A percentile compares a stretch with the other conserved stretches of the same genome.
These are phyloP conservation scores for Nephila pilipes DNA, from an alignment of 1,140 invertebrate genomes.

Conservation along the genomic window DNA sequence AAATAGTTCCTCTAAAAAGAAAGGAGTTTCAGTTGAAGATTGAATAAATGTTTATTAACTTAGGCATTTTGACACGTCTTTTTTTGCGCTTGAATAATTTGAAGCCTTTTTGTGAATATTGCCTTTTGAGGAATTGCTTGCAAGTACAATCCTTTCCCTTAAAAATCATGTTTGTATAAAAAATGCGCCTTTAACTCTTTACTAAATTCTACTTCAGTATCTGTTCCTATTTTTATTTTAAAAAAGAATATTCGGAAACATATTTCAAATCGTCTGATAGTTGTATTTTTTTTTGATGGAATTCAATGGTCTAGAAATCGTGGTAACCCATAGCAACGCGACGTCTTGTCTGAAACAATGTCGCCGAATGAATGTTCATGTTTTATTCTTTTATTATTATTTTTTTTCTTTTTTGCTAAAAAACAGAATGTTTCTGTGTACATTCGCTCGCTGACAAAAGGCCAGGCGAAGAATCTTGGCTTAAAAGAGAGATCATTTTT, in stretches of 20 bases:
- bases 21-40: not conserved
- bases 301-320: conserved; percentile 64
- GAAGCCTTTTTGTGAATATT: conserved; percentile 8
- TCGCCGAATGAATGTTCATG: conserved; percentile 43
- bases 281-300: conserved; percentile 44
- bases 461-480: not conserved
- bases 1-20: not conserved
- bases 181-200: not conserved
- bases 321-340: conserved; percentile 57
- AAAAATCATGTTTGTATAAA: not conserved
- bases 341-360: conserved; percentile 70
- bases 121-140: not conserved
- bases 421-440: conserved; percentile 32
- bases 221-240: conserved; percentile 24
- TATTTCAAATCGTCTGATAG: conserved; percentile 59
- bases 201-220: not conserved
- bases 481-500: conserved; percentile 27
- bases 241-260: not conserved
- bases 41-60: not conserved
- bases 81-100: not conserved
- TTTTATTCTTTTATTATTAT: conserved; percentile 17
- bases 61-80: not conserved
- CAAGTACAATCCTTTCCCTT: not conserved
- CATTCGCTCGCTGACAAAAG: conserved; percentile 27
- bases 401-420: not conserved